Base-by-base conservation (phyloP, 2,888 invertebrate genomes). In the Drosophila gaucha region DNA sequence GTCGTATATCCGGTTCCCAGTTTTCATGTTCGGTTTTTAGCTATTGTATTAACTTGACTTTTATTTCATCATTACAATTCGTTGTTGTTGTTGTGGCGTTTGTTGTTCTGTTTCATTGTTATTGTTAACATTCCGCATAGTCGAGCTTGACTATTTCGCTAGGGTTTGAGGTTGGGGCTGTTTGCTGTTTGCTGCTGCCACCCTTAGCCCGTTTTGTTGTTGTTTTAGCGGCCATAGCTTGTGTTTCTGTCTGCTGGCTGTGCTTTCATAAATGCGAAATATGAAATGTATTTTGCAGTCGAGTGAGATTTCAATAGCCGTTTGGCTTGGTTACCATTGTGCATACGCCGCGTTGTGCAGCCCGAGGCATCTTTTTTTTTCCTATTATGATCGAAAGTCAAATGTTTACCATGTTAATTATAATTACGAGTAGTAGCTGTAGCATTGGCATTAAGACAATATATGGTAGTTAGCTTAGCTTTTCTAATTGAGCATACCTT, bases 1-100 rank as follows among this genome's bases (percentile, higher is more conserved):
- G 83, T 74, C 71, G 74, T 82, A 66, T 78, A 71, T 85, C 71
- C 86, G 75, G 75, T 74, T 74, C 31, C 64, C 71, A 55, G 50
- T 75, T 77, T 78, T 80, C 72, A 71, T 80, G 78, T 85, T 80
- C 70, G 72, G 85, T 62, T 67, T 72, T 75, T 60, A 74, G 80
- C 70, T 66, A 78, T 85, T 85, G 88, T 87, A 80, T 73, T 78
- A 78, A 87, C 74, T 87, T 85, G 87, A 72, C 87, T 84, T 87
- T 84, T 78, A 87, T 83, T 83, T 84, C 78, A 86, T 87, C 74
- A 87, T 82, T 86, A 80, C 86, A 72, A 86, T 73, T 67, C 60
- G 71, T 62, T 66, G 51, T 31, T 64, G 47, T 38, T 60, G 41
- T 22, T 62, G 43, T 18, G 46, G 20, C 12, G 38, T 41, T 35